Percentiles rank a stretch among this genome's conserved stretches.
phyloP scores from a whole-genome alignment of 2,113 vertebrate genomes.

The Platanista minor region DNA sequence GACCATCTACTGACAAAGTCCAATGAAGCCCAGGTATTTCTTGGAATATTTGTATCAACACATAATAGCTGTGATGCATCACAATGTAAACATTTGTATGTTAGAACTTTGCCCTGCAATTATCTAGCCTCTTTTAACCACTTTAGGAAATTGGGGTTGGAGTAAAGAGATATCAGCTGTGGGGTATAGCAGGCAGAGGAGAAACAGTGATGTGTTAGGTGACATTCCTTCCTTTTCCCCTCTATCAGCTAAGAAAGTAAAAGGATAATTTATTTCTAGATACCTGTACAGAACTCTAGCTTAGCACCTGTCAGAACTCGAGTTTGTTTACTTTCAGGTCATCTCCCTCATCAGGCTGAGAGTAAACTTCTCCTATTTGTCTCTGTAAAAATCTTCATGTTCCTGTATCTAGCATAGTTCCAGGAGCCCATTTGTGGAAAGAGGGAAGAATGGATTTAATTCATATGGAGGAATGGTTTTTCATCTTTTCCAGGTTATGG shows the following conservation, averaged over 20 bases:
- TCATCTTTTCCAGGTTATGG: slow-evolving; percentile 2
- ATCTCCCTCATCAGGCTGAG: background rate
- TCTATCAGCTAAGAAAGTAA: background rate
- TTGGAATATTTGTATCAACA: slow-evolving; percentile 54
- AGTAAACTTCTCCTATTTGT: background rate
- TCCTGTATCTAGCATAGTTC: background rate
- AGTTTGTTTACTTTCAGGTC: background rate
- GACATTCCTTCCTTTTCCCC: background rate
- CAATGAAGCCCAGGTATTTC: slow-evolving; percentile 65
- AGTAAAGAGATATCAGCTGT: background rate
- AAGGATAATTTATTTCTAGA: background rate
- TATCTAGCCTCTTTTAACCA: background rate
- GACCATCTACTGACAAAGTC: slow-evolving; percentile 48
- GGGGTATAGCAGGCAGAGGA: background rate
- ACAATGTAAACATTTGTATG: slow-evolving; percentile 8
- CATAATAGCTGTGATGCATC: slow-evolving; percentile 13
- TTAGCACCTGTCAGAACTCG: background rate
- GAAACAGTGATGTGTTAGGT: background rate
- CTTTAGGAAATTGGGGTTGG: background rate
- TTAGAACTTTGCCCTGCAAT: slow-evolving; percentile 35
- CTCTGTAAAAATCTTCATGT: background rate
- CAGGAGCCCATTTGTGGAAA: background rate
- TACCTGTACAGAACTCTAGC: background rate
- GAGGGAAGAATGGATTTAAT: slow-evolving; percentile 8
- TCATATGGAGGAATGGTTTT: background rate